Conservation (phyloP, 2,797 vertebrate genomes). For the Pseudochaenichthys georgianus region DNA sequence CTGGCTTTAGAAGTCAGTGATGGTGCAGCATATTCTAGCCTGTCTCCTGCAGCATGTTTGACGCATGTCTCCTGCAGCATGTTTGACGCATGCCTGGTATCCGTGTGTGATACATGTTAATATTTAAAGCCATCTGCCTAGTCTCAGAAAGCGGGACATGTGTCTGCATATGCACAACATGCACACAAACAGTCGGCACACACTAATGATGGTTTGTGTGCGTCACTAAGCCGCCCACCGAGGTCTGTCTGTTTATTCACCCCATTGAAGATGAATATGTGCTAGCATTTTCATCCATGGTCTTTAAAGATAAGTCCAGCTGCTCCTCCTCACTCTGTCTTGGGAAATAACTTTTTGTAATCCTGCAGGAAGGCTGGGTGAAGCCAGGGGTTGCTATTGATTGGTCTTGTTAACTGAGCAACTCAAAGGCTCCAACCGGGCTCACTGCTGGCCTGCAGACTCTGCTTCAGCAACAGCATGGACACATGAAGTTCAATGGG, state of each 20-base stretch:
- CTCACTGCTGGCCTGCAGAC: slow-evolving; percentile 12
- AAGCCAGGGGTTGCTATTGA: slow-evolving; percentile 14
- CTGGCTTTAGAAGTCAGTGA: background rate
- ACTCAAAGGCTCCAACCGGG: slow-evolving; percentile 18
- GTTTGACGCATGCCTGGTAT: slow-evolving; percentile 6
- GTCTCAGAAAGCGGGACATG: slow-evolving; percentile 33
- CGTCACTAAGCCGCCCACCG: background rate
- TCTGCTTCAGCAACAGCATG: slow-evolving; percentile 17
- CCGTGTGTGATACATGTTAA: slow-evolving; percentile 26
- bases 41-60: slow-evolving; percentile 3
- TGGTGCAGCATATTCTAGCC: slow-evolving; percentile 11
- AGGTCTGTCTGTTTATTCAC: slow-evolving; percentile 33
- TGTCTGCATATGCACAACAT: slow-evolving; percentile 47
- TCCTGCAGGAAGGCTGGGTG: slow-evolving; percentile 10
- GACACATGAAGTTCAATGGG: background rate
- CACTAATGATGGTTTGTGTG: slow-evolving; percentile 21
- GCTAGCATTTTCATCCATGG: slow-evolving; percentile 13
- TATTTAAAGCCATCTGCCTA: slow-evolving; percentile 54
- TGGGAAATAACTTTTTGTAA: slow-evolving; percentile 6
- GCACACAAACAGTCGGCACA: slow-evolving; percentile 12
- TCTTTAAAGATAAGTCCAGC: slow-evolving; percentile 12
- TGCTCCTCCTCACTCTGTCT: slow-evolving; percentile 1
- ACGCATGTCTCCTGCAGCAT: slow-evolving; percentile 2
- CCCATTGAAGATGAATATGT: slow-evolving; percentile 40
- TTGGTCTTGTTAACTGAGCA: slow-evolving; percentile 32